A percentile compares a stretch with the other conserved stretches of the same genome.
These are phyloP conservation scores for Lontra canadensis DNA, from an alignment of 2,113 vertebrate species.

Conservation along the genomic window DNA sequence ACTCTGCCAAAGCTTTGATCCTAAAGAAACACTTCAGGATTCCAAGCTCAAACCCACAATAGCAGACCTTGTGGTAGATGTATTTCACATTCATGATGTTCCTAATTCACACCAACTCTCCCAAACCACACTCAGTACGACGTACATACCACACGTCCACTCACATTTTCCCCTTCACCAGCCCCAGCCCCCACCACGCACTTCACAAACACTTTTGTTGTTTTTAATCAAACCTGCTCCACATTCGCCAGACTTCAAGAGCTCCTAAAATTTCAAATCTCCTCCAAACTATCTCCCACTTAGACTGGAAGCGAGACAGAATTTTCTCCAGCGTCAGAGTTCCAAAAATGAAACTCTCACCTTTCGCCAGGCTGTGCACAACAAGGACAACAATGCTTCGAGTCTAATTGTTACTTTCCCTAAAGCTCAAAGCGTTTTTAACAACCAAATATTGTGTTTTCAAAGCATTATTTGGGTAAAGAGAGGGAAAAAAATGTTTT, in stretches of 20 bases:
- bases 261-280: constrained; percentile 3
- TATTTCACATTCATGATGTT: constrained; percentile 33
- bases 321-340: neutral
- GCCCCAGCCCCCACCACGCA: neutral
- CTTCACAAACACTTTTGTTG: neutral
- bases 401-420: neutral
- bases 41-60: constrained; percentile 44
- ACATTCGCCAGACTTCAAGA: neutral
- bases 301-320: neutral
- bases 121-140: constrained; percentile 26
- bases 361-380: neutral
- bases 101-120: constrained; percentile 52
- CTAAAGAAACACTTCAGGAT: constrained; percentile 58
- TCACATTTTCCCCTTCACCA: neutral
- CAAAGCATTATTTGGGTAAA: neutral
- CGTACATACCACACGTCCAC: neutral
- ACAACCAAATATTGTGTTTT: neutral
- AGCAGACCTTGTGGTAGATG: constrained; percentile 45
- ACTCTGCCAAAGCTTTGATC: constrained; percentile 71
- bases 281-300: neutral
- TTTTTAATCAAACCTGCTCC: neutral
- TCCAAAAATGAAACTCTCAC: neutral
- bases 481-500: neutral
- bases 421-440: neutral
- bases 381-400: neutral